Conservation (phyloP, 2,888 invertebrate genomes). For the Brenthis daphne region DNA sequence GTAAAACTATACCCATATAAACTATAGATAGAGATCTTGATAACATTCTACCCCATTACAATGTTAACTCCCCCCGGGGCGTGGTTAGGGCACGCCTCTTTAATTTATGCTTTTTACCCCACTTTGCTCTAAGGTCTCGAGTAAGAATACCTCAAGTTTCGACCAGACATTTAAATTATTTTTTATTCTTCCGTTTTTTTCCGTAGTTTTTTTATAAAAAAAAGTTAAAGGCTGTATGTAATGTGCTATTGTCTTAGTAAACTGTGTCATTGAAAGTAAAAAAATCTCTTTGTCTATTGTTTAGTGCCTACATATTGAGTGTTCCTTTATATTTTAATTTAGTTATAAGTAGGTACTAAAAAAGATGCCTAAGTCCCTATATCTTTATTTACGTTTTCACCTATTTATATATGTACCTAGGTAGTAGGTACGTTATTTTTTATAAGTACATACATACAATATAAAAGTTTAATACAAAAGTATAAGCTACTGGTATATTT, state of each 20-base stretch:
- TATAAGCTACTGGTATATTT: too few species aligned
- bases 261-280: neutral
- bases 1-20: slow-evolving; percentile 1
- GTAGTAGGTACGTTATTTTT: too few species aligned
- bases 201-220: neutral
- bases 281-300: neutral
- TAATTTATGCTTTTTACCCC: slow-evolving; percentile 41
- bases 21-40: slow-evolving; percentile 15
- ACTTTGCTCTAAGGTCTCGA: slow-evolving; percentile 23
- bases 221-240: neutral
- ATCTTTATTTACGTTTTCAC: too few species aligned
- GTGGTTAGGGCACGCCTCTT: slow-evolving; percentile 44
- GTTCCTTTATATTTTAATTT: too few species aligned
- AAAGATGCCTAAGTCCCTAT: too few species aligned
- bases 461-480: too few species aligned
- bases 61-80: slow-evolving; percentile 38
- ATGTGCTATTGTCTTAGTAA: neutral
- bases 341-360: too few species aligned
- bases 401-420: too few species aligned
- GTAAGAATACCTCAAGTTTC: slow-evolving; percentile 11
- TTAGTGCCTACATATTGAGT: too few species aligned
- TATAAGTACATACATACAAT: too few species aligned
- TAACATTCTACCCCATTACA: slow-evolving; percentile 27
- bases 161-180: slow-evolving; percentile 1
- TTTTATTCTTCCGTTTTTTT: neutral